These are phyloP conservation scores for Sciurus vulgaris DNA, from an alignment of 2,797 vertebrate genomes.

Conservation along the genomic window DNA sequence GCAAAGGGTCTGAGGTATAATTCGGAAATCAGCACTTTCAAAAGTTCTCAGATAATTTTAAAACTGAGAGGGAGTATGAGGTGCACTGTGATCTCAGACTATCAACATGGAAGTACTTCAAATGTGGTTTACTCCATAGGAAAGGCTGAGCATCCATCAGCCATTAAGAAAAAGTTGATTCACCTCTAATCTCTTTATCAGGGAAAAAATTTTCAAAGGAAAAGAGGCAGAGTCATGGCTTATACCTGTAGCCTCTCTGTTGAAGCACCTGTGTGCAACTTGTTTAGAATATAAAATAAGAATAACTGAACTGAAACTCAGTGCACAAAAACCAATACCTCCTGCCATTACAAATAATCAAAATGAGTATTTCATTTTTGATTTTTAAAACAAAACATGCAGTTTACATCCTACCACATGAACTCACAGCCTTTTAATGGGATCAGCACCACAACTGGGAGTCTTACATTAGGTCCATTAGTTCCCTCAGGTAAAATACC, in stretches of 20 bases:
- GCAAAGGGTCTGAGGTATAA: not conserved
- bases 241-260: not conserved
- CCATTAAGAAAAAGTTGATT: not conserved
- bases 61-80: not conserved
- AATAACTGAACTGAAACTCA: not conserved
- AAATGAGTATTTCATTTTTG: not conserved
- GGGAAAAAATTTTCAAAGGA: too few relatives aligned
- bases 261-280: not conserved
- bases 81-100: not conserved
- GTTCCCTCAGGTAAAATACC: not conserved
- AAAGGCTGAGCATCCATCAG: not conserved
- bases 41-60: not conserved
- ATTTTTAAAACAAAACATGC: not conserved
- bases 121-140: not conserved
- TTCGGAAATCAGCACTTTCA: not conserved
- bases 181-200: not conserved
- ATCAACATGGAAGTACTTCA: not conserved
- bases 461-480: not conserved
- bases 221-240: not conserved
- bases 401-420: not conserved
- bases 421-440: not conserved
- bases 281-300: not conserved
- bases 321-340: not conserved
- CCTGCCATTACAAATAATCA: not conserved
- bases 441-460: not conserved